These are phyloP conservation scores for Chiloscyllium plagiosum DNA, from an alignment of 2,113 vertebrate species.

Conservation along the genomic window DNA sequence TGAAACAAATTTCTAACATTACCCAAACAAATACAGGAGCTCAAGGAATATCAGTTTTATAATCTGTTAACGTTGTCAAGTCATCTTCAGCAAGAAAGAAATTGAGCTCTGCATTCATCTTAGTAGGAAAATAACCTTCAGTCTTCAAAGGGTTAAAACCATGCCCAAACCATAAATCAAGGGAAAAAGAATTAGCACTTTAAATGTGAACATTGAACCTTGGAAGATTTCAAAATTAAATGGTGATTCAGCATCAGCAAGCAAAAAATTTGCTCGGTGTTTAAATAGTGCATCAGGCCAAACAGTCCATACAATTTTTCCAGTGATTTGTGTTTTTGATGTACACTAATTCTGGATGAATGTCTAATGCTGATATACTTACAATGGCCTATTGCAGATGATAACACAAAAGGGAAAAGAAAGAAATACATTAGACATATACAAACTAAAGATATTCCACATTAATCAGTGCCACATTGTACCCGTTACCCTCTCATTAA, in stretches of 20 bases:
- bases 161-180: neutral
- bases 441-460: neutral
- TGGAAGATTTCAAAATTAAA: neutral
- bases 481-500: neutral
- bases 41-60: neutral
- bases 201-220: neutral
- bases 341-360: neutral
- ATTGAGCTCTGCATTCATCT: neutral
- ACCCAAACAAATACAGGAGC: neutral
- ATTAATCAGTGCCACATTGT: neutral
- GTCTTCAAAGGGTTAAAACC: constrained; percentile 28
- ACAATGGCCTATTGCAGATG: constrained; percentile 49
- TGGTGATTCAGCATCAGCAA: neutral
- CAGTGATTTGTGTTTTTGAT: neutral
- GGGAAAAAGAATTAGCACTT: neutral
- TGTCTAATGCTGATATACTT: constrained; percentile 45
- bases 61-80: neutral
- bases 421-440: constrained; percentile 33
- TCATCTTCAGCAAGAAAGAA: neutral
- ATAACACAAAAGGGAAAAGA: constrained; percentile 45
- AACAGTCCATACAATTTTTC: neutral
- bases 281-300: neutral
- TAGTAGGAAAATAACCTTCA: neutral
- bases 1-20: neutral
- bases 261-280: neutral